phyloP scores from a whole-genome alignment of 2,888 invertebrate genomes.

The Andrena fulva region DNA sequence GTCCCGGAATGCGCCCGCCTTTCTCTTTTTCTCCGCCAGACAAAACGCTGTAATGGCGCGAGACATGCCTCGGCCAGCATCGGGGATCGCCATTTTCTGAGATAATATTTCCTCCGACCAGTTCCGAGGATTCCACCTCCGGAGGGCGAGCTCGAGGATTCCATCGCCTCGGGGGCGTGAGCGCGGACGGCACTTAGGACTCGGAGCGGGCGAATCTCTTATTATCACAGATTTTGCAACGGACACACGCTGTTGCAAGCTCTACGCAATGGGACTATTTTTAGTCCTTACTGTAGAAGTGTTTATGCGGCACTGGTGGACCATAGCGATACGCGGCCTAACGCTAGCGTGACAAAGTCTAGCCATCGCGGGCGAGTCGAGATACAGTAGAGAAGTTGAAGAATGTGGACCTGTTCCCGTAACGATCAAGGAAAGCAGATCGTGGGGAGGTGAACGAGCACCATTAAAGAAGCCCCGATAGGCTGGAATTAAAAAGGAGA shows the following conservation, averaged over 20 bases:
- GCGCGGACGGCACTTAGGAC: background rate
- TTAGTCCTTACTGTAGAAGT: too few relatives aligned
- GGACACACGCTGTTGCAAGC: too few relatives aligned
- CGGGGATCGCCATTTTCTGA: conserved; percentile 58
- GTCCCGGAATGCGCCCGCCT: conserved; percentile 44
- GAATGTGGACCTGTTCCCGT: background rate
- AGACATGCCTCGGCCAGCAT: conserved; percentile 10
- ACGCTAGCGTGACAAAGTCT: too few relatives aligned
- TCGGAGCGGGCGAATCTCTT: too few relatives aligned
- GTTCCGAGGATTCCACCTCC: conserved; percentile 12
- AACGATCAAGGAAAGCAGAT: background rate
- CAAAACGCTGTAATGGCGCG: conserved; percentile 52
- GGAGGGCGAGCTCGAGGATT: background rate
- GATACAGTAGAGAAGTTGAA: too few relatives aligned
- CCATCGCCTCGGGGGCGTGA: background rate
- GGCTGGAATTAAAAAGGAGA: background rate
- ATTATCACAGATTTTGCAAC: too few relatives aligned
- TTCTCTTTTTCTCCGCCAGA: conserved; percentile 53
- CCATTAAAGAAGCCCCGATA: background rate
- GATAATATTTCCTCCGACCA: conserved; percentile 52
- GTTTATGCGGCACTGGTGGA: too few relatives aligned
- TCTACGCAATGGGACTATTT: too few relatives aligned
- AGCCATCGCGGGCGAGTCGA: too few relatives aligned
- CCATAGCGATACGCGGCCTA: too few relatives aligned
- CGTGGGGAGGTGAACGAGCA: background rate